Percentiles rank a stretch among this genome's conserved stretches.
phyloP scores from a whole-genome alignment of 2,888 invertebrate species.

The Aspidiotus rigidus region DNA sequence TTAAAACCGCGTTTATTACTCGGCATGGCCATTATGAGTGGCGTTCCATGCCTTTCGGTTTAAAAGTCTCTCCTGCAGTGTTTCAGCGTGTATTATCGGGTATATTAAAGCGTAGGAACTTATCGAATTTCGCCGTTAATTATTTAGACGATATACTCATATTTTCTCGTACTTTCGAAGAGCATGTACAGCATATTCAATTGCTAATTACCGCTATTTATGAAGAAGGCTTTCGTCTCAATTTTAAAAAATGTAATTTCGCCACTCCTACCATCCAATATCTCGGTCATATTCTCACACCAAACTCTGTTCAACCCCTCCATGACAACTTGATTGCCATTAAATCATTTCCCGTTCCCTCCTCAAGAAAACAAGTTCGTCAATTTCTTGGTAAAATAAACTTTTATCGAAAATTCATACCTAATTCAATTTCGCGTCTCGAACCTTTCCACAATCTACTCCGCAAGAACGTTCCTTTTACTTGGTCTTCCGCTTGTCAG shows the following conservation, averaged over 20 bases:
- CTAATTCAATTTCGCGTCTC: conserved; percentile 12
- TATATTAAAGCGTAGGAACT: neutral
- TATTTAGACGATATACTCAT: neutral
- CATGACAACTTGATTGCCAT: neutral
- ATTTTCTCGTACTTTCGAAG: neutral
- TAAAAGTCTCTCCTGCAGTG: conserved; percentile 13
- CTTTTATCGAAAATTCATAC: conserved; percentile 33
- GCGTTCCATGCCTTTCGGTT: conserved; percentile 21
- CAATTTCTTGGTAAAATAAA: conserved; percentile 33
- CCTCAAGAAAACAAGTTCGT: neutral
- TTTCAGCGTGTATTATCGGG: neutral
- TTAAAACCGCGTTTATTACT: conserved; percentile 26
- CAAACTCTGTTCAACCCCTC: neutral
- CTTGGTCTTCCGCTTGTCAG: conserved; percentile 36
- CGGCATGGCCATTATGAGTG: conserved; percentile 21
- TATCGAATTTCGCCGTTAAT: neutral
- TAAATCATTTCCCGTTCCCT: neutral
- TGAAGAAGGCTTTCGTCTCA: neutral
- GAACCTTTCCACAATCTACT: conserved; percentile 30
- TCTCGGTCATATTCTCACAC: neutral
- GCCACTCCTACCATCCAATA: neutral
- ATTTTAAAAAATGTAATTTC: conserved; percentile 5
- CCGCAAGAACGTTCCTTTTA: conserved; percentile 35
- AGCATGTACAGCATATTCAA: neutral
- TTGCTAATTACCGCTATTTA: neutral